Percentiles rank a stretch among this genome's conserved stretches.
These are phyloP conservation scores for Xiphophorus hellerii DNA, from an alignment of 2,113 vertebrate genomes.

Conservation along the genomic window DNA sequence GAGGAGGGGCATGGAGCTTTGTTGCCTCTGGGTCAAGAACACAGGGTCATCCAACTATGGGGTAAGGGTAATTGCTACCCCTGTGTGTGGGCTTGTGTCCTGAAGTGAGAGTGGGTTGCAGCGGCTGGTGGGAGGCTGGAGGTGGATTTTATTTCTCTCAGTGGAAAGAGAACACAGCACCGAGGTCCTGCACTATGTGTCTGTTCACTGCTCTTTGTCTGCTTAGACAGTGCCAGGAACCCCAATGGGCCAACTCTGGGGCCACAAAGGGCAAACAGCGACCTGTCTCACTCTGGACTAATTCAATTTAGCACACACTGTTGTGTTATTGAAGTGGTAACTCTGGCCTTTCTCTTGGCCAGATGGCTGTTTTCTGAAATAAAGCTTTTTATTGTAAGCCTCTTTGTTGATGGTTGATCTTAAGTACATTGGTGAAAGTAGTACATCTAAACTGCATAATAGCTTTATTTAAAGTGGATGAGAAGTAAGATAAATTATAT, in stretches of 20 bases:
- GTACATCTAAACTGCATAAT: background rate
- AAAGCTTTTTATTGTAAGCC: constrained; percentile 13
- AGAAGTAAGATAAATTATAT: background rate
- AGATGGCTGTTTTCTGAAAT: constrained; percentile 31
- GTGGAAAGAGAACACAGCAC: constrained; percentile 56
- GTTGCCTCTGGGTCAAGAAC: constrained; percentile 60
- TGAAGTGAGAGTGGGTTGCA: constrained; percentile 39
- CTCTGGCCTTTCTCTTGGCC: constrained; percentile 24
- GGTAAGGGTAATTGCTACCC: constrained; percentile 65
- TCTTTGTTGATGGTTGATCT: background rate
- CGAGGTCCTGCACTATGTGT: constrained; percentile 51
- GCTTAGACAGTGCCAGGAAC: constrained; percentile 49
- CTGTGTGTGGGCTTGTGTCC: constrained; percentile 70
- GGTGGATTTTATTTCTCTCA: constrained; percentile 60
- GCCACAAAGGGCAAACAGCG: constrained; percentile 47
- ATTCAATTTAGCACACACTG: constrained; percentile 60
- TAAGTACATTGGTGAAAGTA: background rate
- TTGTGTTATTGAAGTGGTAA: constrained; percentile 40
- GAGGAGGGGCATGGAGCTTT: constrained; percentile 39
- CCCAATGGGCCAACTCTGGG: constrained; percentile 42
- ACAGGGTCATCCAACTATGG: constrained; percentile 48
- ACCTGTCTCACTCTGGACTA: constrained; percentile 57
- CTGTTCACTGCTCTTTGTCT: constrained; percentile 57
- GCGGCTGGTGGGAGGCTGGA: constrained; percentile 34
- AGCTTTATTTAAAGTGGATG: background rate